Conservation (phyloP, 2,888 invertebrate genomes). For the Plagodis pulveraria region DNA sequence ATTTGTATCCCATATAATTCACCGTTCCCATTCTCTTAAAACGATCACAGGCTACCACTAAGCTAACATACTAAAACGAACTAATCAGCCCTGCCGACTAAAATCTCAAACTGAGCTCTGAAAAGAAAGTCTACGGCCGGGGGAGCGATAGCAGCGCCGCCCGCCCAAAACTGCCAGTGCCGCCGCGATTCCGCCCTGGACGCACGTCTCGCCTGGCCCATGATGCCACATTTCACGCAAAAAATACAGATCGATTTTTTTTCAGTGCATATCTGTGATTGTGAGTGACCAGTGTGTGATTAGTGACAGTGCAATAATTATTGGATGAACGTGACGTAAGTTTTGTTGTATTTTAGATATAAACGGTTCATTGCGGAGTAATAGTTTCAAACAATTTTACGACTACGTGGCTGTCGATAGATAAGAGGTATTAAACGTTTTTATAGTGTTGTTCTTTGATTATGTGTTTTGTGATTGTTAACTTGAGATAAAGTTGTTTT, state of each 20-base stretch:
- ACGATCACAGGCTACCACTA: slow-evolving; percentile 9
- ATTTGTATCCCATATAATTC: neutral
- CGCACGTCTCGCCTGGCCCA: slow-evolving; percentile 29
- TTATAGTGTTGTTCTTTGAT: neutral
- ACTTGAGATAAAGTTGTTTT: too few species aligned
- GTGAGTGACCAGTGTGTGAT: slow-evolving; percentile 33
- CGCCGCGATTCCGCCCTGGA: slow-evolving; percentile 29
- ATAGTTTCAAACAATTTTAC: slow-evolving; percentile 9
- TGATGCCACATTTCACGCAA: slow-evolving; percentile 4
- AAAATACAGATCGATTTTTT: slow-evolving; percentile 40
- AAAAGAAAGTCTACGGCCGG: slow-evolving; percentile 24
- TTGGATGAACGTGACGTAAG: slow-evolving; percentile 34
- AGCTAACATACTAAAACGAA: slow-evolving; percentile 1
- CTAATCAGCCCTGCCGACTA: slow-evolving; percentile 8
- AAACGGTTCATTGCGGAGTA: neutral
- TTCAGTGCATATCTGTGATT: slow-evolving; percentile 33
- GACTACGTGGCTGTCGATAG: neutral
- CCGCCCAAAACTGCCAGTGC: slow-evolving; percentile 33
- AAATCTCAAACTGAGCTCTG: slow-evolving; percentile 17
- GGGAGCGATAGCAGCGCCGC: slow-evolving; percentile 36
- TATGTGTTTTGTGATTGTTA: neutral
- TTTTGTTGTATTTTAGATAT: slow-evolving; percentile 8
- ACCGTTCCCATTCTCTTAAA: slow-evolving; percentile 6
- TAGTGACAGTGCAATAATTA: slow-evolving; percentile 20
- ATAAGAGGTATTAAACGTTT: slow-evolving; percentile 3